Conservation (phyloP, 2,888 invertebrate genomes). For the Cataglyphis albicans region DNA sequence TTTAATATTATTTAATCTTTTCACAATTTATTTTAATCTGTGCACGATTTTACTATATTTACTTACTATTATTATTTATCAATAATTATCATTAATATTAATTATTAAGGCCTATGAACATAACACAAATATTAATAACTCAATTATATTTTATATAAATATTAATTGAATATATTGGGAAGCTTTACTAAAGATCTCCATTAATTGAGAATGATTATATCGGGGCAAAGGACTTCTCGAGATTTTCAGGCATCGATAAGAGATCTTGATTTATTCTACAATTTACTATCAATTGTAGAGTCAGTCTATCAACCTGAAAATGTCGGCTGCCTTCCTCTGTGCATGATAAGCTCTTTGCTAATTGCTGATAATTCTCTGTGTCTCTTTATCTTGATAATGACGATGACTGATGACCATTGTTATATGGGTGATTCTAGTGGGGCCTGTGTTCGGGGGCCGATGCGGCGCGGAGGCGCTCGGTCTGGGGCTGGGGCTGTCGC, state of each 20-base stretch:
- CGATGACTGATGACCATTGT: conserved; percentile 81
- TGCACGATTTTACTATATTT: conserved; percentile 26
- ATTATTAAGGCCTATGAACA: background rate
- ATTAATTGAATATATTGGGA: conserved; percentile 2
- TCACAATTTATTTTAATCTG: too few species aligned
- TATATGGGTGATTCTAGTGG: conserved; percentile 86
- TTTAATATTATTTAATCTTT: background rate
- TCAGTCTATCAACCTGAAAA: conserved; percentile 21
- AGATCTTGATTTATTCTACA: background rate
- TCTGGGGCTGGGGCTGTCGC: conserved; percentile 85
- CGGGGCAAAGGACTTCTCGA: conserved; percentile 27
- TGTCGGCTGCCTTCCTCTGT: conserved; percentile 30
- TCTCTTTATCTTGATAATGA: conserved; percentile 56
- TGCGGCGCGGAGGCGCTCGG: conserved; percentile 86
- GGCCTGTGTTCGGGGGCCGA: conserved; percentile 86
- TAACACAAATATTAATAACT: conserved; percentile 12
- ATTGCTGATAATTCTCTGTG: conserved; percentile 48
- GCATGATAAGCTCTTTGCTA: conserved; percentile 34
- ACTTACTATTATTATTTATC: background rate
- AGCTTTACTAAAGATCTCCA: background rate
- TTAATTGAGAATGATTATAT: conserved; percentile 9
- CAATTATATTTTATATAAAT: conserved; percentile 7
- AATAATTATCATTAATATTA: conserved; percentile 12
- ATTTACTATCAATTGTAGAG: background rate
- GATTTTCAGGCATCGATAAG: conserved; percentile 17